Base-by-base conservation (phyloP, 2,797 vertebrate species). In the Labeo calbasu region DNA sequence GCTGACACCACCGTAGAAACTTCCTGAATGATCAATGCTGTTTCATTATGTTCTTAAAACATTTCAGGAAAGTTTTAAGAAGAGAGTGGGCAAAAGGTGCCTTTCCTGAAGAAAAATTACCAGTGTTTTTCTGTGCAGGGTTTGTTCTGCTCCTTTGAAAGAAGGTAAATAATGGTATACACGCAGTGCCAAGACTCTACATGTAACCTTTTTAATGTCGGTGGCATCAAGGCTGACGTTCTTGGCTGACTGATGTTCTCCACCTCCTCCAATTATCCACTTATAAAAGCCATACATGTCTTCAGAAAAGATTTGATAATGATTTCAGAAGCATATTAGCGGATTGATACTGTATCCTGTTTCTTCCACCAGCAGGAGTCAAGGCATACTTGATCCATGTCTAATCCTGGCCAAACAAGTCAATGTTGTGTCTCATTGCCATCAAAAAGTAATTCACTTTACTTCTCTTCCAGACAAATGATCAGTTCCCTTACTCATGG, bases 371-470 rank as follows among this genome's bases (percentile, higher is more conserved):
- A 89, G 78, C 88, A 85, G 91, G 87, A 89, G 86, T 91, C 89
- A 89, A 86, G 81, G 76, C 86, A 88, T 91, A 87, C 90, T 87
- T 91, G 90, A 92, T 87, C 81, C 71, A 15, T 43, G 81, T 86
- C 90, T 89, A 91, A 82, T 91, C 90, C 88, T 88, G 61, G 81
- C 87, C 88, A 91, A 94, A 91, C 80, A 92, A 86, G 82, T 88
- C 68, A n/a, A 84, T 83, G 84, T 86, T 90, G 90, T 91, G 86
- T 83, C 83, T 85, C 69, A 82, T 89, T 94, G 90, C 89, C 91
- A 92, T 84, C 86, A 91, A 84, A 91, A 85, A 93, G 91, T 92
- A 87, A 91, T 89, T 85, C 86, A 85, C 88, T 91, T 89, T 86
- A 57, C 86, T 90, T 90, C 83, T 91, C 85, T 92, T 92, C 91